phyloP scores from a whole-genome alignment of 2,797 vertebrate genomes.

The Sebastes glaucus region DNA sequence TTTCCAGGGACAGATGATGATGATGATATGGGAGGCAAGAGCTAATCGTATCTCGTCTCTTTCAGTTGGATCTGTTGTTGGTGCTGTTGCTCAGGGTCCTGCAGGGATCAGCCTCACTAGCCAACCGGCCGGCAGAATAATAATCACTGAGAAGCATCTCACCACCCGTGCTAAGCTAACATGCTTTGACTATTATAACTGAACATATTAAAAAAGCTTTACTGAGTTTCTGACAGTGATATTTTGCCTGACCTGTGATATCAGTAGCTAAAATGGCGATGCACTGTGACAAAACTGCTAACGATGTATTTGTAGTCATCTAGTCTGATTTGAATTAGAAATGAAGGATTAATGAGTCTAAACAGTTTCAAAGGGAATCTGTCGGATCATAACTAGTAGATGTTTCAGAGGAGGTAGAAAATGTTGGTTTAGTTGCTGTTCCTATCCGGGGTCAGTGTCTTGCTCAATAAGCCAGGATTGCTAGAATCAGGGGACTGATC shows the following conservation, averaged over 20 bases:
- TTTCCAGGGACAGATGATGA: constrained; percentile 28
- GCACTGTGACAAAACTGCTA: not conserved
- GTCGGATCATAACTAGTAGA: not conserved
- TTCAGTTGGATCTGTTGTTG: not conserved
- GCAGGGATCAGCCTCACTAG: not conserved
- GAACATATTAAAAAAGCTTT: not conserved
- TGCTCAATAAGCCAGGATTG: too few species aligned
- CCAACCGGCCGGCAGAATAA: not conserved
- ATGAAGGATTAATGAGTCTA: not conserved
- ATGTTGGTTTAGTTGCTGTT: not conserved
- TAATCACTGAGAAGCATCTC: not conserved
- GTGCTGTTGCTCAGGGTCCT: constrained; percentile 1
- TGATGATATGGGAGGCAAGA: not conserved
- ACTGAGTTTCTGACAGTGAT: not conserved
- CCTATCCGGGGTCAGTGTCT: not conserved
- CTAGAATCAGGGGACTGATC: too few species aligned
- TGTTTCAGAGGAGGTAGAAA: not conserved
- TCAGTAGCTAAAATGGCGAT: not conserved
- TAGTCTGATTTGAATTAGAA: not conserved
- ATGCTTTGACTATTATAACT: too few species aligned
- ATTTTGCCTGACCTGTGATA: not conserved
- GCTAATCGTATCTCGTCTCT: not conserved
- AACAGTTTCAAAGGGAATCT: not conserved
- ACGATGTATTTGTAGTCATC: not conserved
- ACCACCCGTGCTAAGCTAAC: not conserved